A percentile compares a stretch with the other conserved stretches of the same genome.
These are phyloP conservation scores for Epizoanthus rinbou DNA, from an alignment of 92 coral and sea anemone genomes.

Conservation along the genomic window DNA sequence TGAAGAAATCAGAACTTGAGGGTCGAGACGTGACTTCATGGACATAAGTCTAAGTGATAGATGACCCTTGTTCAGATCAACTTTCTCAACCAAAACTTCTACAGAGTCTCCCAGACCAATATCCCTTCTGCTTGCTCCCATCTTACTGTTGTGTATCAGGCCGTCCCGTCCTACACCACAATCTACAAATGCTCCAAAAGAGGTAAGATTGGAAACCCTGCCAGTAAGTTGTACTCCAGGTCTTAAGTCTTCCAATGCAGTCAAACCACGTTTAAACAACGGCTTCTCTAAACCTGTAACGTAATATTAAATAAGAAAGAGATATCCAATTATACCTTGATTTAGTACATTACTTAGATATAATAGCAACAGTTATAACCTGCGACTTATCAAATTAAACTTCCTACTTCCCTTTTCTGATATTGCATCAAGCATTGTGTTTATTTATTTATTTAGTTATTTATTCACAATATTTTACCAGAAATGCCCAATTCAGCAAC, in stretches of 20 bases:
- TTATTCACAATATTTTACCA: too few species aligned
- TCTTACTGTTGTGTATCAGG: constrained; percentile 71
- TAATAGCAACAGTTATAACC: too few species aligned
- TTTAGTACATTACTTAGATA: too few species aligned
- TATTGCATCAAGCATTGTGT: too few species aligned
- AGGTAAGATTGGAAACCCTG: constrained; percentile 88
- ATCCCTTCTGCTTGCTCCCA: constrained; percentile 52
- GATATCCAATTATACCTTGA: too few species aligned
- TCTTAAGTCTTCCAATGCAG: constrained; percentile 70
- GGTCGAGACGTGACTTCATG: constrained; percentile 60
- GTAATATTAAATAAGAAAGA: neutral
- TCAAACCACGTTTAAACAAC: constrained; percentile 78
- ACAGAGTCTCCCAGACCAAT: constrained; percentile 86
- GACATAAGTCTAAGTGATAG: constrained; percentile 41
- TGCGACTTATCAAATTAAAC: too few species aligned
- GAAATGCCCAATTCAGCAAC: too few species aligned
- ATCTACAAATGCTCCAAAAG: constrained; percentile 98
- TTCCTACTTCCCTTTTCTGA: too few species aligned
- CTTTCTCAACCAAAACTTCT: constrained; percentile 69
- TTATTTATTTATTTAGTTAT: too few species aligned
- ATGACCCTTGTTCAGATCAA: constrained; percentile 65
- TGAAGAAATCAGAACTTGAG: constrained; percentile 60
- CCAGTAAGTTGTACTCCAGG: constrained; percentile 76
- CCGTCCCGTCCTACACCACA: constrained; percentile 92
- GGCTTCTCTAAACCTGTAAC: constrained; percentile 86